A percentile compares a stretch with the other conserved stretches of the same genome.
These are phyloP conservation scores for Cichlasoma orientale DNA, from an alignment of 2,797 vertebrate species.

Conservation along the genomic window DNA sequence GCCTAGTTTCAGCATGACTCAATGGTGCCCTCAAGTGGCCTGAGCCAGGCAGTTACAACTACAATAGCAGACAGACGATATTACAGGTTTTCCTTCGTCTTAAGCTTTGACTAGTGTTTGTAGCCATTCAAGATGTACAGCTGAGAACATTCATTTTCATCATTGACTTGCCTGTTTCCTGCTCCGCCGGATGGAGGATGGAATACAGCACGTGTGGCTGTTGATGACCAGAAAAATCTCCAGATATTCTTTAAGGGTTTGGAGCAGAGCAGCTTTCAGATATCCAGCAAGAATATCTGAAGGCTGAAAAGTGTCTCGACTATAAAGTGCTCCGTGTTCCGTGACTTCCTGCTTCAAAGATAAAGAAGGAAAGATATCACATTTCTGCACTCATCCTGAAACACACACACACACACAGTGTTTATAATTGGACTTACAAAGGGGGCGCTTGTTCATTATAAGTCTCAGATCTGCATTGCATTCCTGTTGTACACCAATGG, in stretches of 20 bases:
- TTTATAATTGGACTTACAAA: slow-evolving; percentile 38
- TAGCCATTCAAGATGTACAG: background rate
- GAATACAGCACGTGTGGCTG: background rate
- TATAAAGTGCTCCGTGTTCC: background rate
- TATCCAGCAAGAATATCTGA: background rate
- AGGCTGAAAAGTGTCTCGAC: background rate
- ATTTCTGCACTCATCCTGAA: background rate
- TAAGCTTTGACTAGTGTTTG: background rate
- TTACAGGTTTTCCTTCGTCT: background rate
- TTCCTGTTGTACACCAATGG: slow-evolving; percentile 5
- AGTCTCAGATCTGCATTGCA: slow-evolving; percentile 8
- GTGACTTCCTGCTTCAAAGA: slow-evolving; percentile 7
- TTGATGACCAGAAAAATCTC: background rate
- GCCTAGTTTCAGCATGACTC: slow-evolving; percentile 34
- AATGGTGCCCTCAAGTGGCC: slow-evolving; percentile 72
- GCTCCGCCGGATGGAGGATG: slow-evolving; percentile 1
- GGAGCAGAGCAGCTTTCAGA: background rate
- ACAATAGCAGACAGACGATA: background rate
- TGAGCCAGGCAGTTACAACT: background rate
- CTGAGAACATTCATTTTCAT: slow-evolving; percentile 1
- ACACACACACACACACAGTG: background rate
- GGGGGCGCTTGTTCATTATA: slow-evolving; percentile 24
- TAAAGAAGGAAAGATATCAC: background rate
- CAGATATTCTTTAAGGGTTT: background rate
- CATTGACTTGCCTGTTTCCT: background rate